Percentiles rank a stretch among this genome's conserved stretches.
phyloP scores from a whole-genome alignment of 2,113 vertebrate species.

The Bolborhynchus lineola region DNA sequence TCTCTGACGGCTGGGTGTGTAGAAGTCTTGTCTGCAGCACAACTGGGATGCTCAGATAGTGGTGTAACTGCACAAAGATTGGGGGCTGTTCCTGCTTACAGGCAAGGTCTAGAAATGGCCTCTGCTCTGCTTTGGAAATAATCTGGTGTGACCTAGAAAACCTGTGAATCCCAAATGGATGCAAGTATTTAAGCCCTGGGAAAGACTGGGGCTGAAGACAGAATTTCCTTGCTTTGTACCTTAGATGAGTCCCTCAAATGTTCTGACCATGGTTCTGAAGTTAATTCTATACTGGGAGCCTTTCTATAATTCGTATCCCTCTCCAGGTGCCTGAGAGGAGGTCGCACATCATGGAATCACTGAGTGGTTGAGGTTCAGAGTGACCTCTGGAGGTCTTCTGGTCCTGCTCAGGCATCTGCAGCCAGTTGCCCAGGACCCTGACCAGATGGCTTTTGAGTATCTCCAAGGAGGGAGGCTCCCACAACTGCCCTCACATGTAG shows the following conservation, averaged over 20 bases:
- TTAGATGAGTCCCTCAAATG: neutral
- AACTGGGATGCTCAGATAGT: neutral
- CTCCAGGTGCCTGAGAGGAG: neutral
- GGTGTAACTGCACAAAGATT: neutral
- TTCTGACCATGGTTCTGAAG: neutral
- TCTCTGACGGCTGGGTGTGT: neutral
- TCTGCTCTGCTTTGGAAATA: neutral
- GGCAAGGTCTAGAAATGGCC: neutral
- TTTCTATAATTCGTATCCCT: neutral
- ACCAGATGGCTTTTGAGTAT: neutral
- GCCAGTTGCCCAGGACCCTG: neutral
- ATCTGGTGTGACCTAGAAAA: neutral
- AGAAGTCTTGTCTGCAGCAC: neutral
- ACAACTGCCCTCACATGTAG: neutral
- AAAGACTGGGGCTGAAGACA: neutral
- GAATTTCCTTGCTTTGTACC: neutral
- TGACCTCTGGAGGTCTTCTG: neutral
- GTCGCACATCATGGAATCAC: neutral
- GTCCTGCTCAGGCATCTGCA: neutral
- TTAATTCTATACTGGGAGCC: neutral
- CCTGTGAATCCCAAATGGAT: neutral
- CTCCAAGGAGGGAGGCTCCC: neutral
- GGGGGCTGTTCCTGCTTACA: neutral
- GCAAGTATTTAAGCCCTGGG: neutral
- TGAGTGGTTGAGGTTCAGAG: neutral